Conservation (phyloP, 2,888 invertebrate species). For the Drosophila merina region DNA sequence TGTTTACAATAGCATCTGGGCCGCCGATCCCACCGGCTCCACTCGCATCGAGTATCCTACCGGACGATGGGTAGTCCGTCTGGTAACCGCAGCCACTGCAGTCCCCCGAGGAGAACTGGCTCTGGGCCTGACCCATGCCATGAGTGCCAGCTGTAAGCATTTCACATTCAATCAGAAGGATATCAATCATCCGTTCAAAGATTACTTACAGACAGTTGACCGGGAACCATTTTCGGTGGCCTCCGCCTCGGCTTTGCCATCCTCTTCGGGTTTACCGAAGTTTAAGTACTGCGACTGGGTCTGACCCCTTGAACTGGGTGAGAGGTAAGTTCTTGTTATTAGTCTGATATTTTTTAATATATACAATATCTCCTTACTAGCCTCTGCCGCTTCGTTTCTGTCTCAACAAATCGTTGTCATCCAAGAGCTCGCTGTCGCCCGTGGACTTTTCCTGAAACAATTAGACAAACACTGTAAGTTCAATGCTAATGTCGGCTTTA, state of each 20-base stretch:
- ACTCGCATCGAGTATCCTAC: slow-evolving; percentile 28
- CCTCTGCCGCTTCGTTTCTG: slow-evolving; percentile 81
- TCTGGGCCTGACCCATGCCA: slow-evolving; percentile 95
- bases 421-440: slow-evolving; percentile 50
- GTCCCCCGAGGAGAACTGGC: slow-evolving; percentile 89
- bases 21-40: slow-evolving; percentile 32
- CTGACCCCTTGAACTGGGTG: slow-evolving; percentile 86
- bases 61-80: slow-evolving; percentile 25
- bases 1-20: slow-evolving; percentile 66
- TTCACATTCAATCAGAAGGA: slow-evolving; percentile 5
- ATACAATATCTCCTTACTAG: slow-evolving; percentile 74
- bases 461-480: slow-evolving; percentile 46
- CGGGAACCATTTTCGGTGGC: slow-evolving; percentile 86
- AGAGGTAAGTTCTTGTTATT: background rate
- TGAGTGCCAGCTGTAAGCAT: slow-evolving; percentile 88
- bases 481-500: slow-evolving; percentile 64
- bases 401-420: slow-evolving; percentile 59
- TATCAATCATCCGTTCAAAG: background rate
- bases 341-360: background rate
- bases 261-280: slow-evolving; percentile 86
- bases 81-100: slow-evolving; percentile 70
- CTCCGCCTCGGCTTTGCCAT: slow-evolving; percentile 92
- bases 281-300: slow-evolving; percentile 93
- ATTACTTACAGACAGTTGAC: slow-evolving; percentile 82
- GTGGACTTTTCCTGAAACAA: slow-evolving; percentile 54